A percentile compares a stretch with the other conserved stretches of the same genome.
These are phyloP conservation scores for Drosophila albomicans DNA, from an alignment of 1,140 invertebrate species.

Conservation along the genomic window DNA sequence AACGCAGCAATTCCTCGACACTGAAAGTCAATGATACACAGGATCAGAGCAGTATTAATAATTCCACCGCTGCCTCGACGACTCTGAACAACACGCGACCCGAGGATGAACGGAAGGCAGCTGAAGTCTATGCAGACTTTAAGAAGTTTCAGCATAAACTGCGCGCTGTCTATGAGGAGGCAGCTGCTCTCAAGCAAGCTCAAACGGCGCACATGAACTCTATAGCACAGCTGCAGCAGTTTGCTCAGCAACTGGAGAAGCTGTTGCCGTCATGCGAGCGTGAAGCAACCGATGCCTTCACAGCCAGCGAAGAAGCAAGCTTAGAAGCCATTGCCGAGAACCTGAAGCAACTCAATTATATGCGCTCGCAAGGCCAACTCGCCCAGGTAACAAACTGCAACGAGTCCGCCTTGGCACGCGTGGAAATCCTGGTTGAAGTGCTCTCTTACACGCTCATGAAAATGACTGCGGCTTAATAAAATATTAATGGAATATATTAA, in stretches of 20 bases:
- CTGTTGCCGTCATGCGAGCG: slow-evolving; percentile 47
- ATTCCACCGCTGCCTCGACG: slow-evolving; percentile 18
- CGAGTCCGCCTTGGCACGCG: slow-evolving; percentile 40
- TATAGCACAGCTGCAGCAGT: slow-evolving; percentile 57
- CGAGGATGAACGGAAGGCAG: slow-evolving; percentile 47
- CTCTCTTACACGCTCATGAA: slow-evolving; percentile 65
- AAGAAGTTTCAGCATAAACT: slow-evolving; percentile 70
- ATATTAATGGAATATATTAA: too few relatives aligned
- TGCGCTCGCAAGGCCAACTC: slow-evolving; percentile 53
- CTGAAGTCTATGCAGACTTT: slow-evolving; percentile 59
- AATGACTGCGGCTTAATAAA: slow-evolving; percentile 28
- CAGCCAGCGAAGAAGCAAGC: slow-evolving; percentile 41
- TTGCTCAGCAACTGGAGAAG: slow-evolving; percentile 70
- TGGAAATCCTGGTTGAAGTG: slow-evolving; percentile 66
- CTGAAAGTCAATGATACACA: slow-evolving; percentile 29
- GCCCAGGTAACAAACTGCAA: slow-evolving; percentile 18
- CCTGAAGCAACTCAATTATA: slow-evolving; percentile 65
- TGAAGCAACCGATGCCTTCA: slow-evolving; percentile 52
- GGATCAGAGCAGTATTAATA: slow-evolving; percentile 33
- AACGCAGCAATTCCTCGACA: slow-evolving; percentile 52
- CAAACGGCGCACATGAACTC: slow-evolving; percentile 44
- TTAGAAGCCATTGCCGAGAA: slow-evolving; percentile 53
- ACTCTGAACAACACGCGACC: slow-evolving; percentile 16
- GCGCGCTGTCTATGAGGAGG: slow-evolving; percentile 30
- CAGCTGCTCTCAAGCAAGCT: slow-evolving; percentile 21